These are phyloP conservation scores for Prunella strophiata DNA, from an alignment of 2,797 vertebrate species.

Conservation along the genomic window DNA sequence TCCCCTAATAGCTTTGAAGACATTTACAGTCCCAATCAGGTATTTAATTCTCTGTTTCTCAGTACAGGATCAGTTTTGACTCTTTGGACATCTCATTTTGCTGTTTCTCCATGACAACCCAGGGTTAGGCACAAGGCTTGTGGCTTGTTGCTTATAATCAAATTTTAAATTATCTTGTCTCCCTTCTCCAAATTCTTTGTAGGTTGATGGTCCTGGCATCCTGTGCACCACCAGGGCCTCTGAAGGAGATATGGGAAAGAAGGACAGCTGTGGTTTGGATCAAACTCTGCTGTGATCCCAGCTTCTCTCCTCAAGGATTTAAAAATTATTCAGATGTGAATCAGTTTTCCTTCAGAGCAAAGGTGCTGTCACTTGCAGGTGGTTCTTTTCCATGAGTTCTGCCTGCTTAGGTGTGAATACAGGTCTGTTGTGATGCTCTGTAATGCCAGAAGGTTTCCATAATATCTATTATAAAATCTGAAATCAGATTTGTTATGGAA, in stretches of 20 bases:
- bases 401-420: neutral
- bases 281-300: neutral
- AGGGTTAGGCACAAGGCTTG: neutral
- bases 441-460: neutral
- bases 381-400: neutral
- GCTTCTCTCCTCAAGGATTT: neutral
- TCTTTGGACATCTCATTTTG: neutral
- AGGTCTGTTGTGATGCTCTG: neutral
- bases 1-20: neutral
- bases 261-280: neutral
- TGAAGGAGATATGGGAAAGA: neutral
- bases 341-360: neutral
- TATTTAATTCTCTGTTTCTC: neutral
- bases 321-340: rapidly evolving
- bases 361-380: neutral
- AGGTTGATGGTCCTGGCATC: neutral
- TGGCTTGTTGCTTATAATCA: neutral
- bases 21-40: neutral
- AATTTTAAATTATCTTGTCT: neutral
- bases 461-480: neutral
- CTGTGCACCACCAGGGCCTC: neutral
- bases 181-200: neutral
- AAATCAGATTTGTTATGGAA: neutral
- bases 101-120: neutral
- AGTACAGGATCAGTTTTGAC: neutral